A percentile compares a stretch with the other conserved stretches of the same genome.
Conservation (phyloP, 2,888 invertebrate genomes). For the Cerastis leucographa region DNA sequence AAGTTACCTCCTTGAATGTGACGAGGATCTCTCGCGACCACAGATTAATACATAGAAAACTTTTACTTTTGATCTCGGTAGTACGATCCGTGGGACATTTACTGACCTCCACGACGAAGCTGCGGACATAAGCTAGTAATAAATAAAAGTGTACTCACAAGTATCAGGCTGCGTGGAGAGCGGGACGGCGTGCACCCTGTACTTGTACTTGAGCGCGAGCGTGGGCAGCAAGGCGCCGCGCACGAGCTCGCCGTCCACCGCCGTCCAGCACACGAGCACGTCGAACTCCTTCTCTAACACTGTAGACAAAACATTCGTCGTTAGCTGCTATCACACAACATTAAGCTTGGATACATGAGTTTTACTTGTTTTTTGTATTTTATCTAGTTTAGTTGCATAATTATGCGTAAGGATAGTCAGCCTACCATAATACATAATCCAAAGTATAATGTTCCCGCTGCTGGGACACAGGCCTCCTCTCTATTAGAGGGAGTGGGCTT, state of each 20-base stretch:
- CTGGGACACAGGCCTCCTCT: no score
- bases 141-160: slow-evolving; percentile 83
- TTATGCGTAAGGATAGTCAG: no score
- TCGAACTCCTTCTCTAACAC: slow-evolving; percentile 91
- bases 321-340: not conserved
- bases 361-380: no score
- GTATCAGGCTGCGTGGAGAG: slow-evolving; percentile 88
- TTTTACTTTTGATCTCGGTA: not conserved
- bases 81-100: not conserved
- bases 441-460: no score
- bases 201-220: slow-evolving; percentile 91
- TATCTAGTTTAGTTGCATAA: no score
- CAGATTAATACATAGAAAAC: not conserved
- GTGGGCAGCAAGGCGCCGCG: slow-evolving; percentile 92
- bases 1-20: no score
- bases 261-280: slow-evolving; percentile 91
- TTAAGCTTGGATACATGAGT: no score
- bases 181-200: slow-evolving; percentile 91
- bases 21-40: no score
- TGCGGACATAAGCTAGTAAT: not conserved
- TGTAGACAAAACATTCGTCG: slow-evolving; percentile 57
- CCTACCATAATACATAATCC: no score
- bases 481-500: no score
- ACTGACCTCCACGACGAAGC: not conserved
- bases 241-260: slow-evolving; percentile 91